Evolutionary conservation across 1,140 invertebrate genomes (phyloP), one percentile per base, ranked within the genome.

Genomic region (Drosophila fuyamai): DNA sequence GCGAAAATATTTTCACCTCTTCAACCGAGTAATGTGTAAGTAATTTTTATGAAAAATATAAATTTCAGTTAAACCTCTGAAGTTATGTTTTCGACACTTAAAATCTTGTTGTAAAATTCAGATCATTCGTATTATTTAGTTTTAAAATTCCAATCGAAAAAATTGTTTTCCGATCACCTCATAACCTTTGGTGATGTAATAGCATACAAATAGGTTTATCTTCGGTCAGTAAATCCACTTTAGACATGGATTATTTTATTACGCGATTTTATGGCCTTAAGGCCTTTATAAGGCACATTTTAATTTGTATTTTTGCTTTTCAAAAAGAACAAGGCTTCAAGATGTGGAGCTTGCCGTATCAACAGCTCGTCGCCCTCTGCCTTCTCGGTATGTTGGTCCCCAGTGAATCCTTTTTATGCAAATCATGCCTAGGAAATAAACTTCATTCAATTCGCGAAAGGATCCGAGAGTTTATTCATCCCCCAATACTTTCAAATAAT

Each of bases 121-220:
- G 6, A 2, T 32, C 1, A 7, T 32, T 32, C 0, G 2, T 32
- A 32, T 8, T 32, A 32, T 32, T 38, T 10, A 10, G 2, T 9
- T 38, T 10, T 38, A 10, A 13, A 12, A 9, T 47, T 23, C 6
- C 2, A 44, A 9, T 1, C 14, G 16, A n/a, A 51, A 10, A 14
- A 8, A 51, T 5, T 8, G 29, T 12, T 51, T 32, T n/a, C 5
- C 9, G 14, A 35, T 36, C 32, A 10, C 12, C 23, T 29, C 36
- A 36, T 53, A 18, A 53, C 50, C 50, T 53, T 53, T 36, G 5
- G 14, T 53, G 32, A 53, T 53, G 50, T 53, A 53, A 53, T 13
- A 36, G n/a, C 29, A 53, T 18, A 16, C 3, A 7, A 53, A 36
- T 36, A 4, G 4, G 10, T 3, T 53, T 53, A 53, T 53, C 50